Evolutionary conservation across 2,113 vertebrate species (phyloP), one percentile per base, ranked within the genome.

Genomic region (Sylvietta virens): DNA sequence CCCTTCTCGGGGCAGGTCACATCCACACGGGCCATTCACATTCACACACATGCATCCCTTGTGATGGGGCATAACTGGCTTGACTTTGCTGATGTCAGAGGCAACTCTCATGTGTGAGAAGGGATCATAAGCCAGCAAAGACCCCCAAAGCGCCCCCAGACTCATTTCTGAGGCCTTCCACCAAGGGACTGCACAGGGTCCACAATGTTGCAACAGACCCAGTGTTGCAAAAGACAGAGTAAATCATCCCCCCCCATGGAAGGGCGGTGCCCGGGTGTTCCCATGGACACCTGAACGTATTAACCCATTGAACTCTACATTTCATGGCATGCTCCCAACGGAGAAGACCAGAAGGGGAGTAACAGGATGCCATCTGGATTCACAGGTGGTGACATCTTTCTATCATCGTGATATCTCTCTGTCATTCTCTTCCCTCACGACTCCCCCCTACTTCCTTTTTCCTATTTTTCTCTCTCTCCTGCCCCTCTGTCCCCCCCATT

Each of bases 241-340:
- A 12, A 73, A 64, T n/a, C 28, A 33, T 47, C 28, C 11, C 33
- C 35, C 53, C 39, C 26, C 33, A 1, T 22, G n/a, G n/a, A 73
- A 27, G 18, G 14, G 18, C 5, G 9, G 18, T 64, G 40, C 48
- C 54, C 1, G 5, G 14, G 11, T 1, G 1, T 56, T 84, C 50
- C 81, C 30, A 7, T 23, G 58, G 58, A 23, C n/a, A 28, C 19
- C 69, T n/a, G 50, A 30, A n/a, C 0, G 2, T 23, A 47, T 56
- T 24, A 40, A 56, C n/a, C n/a, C 50, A 19, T 16, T 33, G 40
- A 73, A 47, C 58, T 64, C 23, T 22, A 13, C 30, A 18, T 39
- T 56, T 47, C 3, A 3, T 1, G 7, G n/a, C n/a, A 45, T 8
- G 1, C 6, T 10, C 28, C 4, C 19, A 12, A 1, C 2, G 2